Base-by-base conservation (phyloP, 2,797 vertebrate species). In the Sparidentex hasta region DNA sequence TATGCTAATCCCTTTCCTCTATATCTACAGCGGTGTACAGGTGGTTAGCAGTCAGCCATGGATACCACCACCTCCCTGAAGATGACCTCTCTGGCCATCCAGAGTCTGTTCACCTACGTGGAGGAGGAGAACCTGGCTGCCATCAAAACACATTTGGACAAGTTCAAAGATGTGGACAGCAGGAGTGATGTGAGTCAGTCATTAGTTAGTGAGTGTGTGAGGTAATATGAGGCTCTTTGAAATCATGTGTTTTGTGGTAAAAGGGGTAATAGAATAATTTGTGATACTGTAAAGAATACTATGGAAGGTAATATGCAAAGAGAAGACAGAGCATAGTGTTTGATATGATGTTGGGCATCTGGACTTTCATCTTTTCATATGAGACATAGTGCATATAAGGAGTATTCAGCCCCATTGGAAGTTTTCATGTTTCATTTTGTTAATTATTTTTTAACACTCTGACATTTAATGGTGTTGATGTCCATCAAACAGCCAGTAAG, bases 121-220 rank as follows among this genome's bases (percentile, higher is more conserved):
- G 98, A 99, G 90, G 98, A 99, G 90, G 98, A 98, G 81, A 98
- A 99, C 75, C 94, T 99, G 88, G 93, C 95, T 65, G 98, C 97
- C 76, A 82, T 99, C 89, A 97, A 95, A 88, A 95, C 97, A 0
- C 95, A 98, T 82, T 95, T 99, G 85, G 98, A 99, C 90, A 99
- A 97, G 82, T 97, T 97, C 93, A 97, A 93, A 78, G 98, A 99
- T 77, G 97, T 99, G 23, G 97, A 99, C 94, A 97, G 98, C 92
- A 96, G 97, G 81, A 98, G 98, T 63, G 98, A 99, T 91, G 98
- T 99, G 84, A 93, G 95, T 94, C 58, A 14, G 23, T 5, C 17
- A 14, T 51, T 23, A 21, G 97, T 98, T 82, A 92, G 94, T 92
- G 51, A 16, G 20, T 14, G 61, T 65, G 18, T 21, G 65, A 47